Evolutionary conservation across 1,140 invertebrate species (phyloP).

Genomic region (Holcopasites calliopsidis): DNA sequence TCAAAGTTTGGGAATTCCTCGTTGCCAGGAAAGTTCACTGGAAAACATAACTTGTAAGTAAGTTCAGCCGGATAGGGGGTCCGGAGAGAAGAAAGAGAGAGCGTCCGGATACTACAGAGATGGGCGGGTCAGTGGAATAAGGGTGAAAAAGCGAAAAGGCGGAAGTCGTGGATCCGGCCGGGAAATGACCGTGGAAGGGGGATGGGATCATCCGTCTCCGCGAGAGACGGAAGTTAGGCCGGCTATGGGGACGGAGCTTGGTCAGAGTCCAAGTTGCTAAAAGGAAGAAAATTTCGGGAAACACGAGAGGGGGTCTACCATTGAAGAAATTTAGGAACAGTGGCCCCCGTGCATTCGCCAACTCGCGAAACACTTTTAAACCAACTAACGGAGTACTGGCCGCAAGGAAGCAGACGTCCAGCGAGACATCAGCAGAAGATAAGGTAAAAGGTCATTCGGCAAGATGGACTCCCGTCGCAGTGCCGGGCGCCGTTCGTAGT

Average conservation of each 20-base stretch:
- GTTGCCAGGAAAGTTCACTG: constrained; percentile 71
- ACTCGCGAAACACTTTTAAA: constrained; percentile 60
- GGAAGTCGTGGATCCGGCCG: constrained; percentile 48
- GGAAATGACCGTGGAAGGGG: constrained; percentile 16
- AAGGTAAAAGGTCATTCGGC: not conserved
- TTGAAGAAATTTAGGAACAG: constrained; percentile 63
- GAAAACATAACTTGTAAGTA: constrained; percentile 75
- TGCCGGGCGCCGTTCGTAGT: constrained; percentile 39
- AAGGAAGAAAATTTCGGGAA: constrained; percentile 72
- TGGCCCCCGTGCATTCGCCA: constrained; percentile 35
- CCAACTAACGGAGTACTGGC: constrained; percentile 49
- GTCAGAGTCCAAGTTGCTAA: constrained; percentile 71
- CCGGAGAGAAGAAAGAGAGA: constrained; percentile 8
- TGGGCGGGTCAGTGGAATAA: constrained; percentile 48
- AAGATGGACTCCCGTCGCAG: constrained; percentile 37
- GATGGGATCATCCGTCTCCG: constrained; percentile 68
- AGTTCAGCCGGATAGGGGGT: constrained; percentile 52
- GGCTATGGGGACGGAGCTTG: constrained; percentile 66
- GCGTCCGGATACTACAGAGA: constrained; percentile 16
- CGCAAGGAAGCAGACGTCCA: constrained; percentile 12
- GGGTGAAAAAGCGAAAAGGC: constrained; percentile 66
- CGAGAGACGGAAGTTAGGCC: constrained; percentile 71
- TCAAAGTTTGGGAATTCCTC: constrained; percentile 73
- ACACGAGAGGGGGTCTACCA: constrained; percentile 54
- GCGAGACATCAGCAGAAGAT: constrained; percentile 23